A percentile compares a stretch with the other conserved stretches of the same genome.
Evolutionary conservation across 2,113 vertebrate species (phyloP).

Genomic region (Aphelocoma coerulescens): DNA sequence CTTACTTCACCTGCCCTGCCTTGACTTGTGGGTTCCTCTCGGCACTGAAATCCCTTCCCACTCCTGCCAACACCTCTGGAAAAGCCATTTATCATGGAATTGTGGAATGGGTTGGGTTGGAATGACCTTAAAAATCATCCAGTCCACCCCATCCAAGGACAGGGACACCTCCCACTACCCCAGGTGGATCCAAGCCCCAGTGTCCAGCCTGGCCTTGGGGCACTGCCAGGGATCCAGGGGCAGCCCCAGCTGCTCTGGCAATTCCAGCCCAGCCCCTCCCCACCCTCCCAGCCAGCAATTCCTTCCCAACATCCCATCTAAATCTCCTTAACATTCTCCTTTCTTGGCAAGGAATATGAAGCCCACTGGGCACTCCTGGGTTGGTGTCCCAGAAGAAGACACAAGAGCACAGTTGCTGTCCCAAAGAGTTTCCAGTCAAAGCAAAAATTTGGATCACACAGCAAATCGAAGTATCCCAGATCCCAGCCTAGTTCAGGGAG

Average conservation of each 20-base stretch:
- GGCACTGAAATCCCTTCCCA: background rate
- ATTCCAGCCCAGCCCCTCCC: background rate
- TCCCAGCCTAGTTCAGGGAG: background rate
- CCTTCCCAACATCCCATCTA: rapidly evolving
- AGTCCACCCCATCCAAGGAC: rapidly evolving
- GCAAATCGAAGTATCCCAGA: background rate
- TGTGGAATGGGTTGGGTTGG: background rate
- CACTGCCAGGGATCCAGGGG: background rate
- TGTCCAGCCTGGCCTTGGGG: background rate
- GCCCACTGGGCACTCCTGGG: rapidly evolving
- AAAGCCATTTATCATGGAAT: background rate
- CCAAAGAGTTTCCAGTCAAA: background rate
- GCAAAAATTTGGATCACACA: background rate
- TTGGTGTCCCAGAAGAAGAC: background rate
- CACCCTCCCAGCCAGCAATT: background rate
- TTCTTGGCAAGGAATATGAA: background rate
- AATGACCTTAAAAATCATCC: background rate
- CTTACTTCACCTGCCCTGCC: background rate
- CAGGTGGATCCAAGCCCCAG: rapidly evolving
- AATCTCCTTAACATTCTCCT: background rate
- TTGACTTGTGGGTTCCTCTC: background rate
- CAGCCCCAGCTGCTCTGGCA: background rate
- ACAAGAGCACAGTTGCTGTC: background rate
- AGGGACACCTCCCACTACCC: rapidly evolving
- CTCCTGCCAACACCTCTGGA: background rate